phyloP scores from a whole-genome alignment of 2,113 vertebrate genomes.

The Heterocephalus glaber region DNA sequence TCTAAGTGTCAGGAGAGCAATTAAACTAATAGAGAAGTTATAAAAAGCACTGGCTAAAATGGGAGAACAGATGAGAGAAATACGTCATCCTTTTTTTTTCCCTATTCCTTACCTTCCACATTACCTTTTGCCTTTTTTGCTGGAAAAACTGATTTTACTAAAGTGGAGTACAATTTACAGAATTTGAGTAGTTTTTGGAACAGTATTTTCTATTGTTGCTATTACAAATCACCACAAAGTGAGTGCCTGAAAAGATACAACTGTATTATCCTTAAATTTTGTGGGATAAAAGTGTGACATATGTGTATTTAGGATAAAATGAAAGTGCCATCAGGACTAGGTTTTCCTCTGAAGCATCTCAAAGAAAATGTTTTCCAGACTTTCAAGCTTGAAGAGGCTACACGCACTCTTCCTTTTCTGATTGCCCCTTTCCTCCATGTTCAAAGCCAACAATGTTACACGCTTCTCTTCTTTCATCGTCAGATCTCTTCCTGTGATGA shows the following conservation, averaged over 20 bases:
- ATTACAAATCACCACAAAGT: background rate
- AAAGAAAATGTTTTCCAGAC: background rate
- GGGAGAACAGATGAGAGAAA: background rate
- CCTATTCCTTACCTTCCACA: constrained; percentile 13
- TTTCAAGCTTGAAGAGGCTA: background rate
- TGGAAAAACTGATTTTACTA: background rate
- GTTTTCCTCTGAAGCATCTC: background rate
- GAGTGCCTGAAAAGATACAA: background rate
- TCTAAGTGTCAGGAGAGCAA: background rate
- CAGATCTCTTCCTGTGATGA: background rate
- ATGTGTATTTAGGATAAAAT: background rate
- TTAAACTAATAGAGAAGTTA: background rate
- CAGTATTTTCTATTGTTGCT: constrained; percentile 10
- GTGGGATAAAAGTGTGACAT: background rate
- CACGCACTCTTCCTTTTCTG: background rate
- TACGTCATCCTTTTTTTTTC: constrained; percentile 32
- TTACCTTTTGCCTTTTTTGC: background rate
- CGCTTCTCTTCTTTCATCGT: background rate
- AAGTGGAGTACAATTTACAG: background rate
- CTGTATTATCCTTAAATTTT: background rate
- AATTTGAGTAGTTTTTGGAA: background rate
- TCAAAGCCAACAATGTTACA: background rate
- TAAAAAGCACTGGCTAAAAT: background rate
- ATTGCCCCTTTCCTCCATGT: background rate
- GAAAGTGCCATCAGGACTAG: background rate